phyloP scores from a whole-genome alignment of 2,797 vertebrate species.

The Pogoniulus pusillus region DNA sequence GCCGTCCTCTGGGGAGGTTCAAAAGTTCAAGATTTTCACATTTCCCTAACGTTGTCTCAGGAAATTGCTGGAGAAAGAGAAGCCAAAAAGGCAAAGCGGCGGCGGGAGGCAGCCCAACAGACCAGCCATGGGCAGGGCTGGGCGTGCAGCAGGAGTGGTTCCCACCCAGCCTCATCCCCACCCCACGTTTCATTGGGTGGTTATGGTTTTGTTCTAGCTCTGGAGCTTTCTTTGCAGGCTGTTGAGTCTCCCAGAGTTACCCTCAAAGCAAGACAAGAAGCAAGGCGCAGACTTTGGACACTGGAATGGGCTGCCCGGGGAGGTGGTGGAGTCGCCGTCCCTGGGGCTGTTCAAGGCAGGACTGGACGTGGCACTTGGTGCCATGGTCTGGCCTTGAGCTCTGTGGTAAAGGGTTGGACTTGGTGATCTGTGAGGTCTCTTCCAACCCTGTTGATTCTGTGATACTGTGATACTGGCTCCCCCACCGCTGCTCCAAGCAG shows the following conservation, averaged over 20 bases:
- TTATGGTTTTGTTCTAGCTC: not conserved
- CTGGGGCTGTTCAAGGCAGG: no score
- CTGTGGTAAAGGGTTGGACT: no score
- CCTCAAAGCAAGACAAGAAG: not conserved
- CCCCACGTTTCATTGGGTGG: fast-evolving
- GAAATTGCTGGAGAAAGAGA: slow-evolving; percentile 36
- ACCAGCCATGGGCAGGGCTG: not conserved
- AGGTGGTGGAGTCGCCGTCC: no score
- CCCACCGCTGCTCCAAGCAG: no score
- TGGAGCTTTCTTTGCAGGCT: not conserved
- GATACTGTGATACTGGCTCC: no score
- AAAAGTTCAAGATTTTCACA: slow-evolving; percentile 37
- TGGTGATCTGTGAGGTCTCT: no score
- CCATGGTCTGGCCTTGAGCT: no score
- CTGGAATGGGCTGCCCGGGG: no score
- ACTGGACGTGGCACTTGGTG: no score
- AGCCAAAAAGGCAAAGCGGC: slow-evolving; percentile 31
- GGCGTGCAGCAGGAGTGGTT: not conserved
- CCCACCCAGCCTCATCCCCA: not conserved
- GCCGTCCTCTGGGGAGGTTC: slow-evolving; percentile 33
- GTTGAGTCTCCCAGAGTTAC: not conserved
- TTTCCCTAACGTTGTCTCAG: slow-evolving; percentile 38
- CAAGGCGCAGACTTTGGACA: no score
- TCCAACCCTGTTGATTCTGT: no score
- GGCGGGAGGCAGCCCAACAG: not conserved